Evolutionary conservation across 2,113 vertebrate species (phyloP), one percentile per base, ranked within the genome.

Genomic region (Rafetus swinhoei): DNA sequence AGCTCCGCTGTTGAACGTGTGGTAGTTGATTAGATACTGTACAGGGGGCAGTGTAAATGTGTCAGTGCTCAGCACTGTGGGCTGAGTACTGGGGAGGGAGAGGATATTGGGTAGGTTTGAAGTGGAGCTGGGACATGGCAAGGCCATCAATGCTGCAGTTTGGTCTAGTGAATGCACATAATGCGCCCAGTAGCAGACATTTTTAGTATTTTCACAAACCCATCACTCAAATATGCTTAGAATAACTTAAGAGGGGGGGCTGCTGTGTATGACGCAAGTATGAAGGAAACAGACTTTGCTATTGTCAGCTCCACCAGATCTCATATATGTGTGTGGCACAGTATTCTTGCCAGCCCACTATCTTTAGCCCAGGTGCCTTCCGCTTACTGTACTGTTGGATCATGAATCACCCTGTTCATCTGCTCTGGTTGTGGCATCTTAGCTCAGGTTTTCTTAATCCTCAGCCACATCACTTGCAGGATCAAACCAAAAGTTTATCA

Each of bases 101-200:
- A 39, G 16, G 4, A 11, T 29, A 45, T 4, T 84, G 15, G 7
- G 55, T n/a, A 32, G 16, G 3, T 27, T 0, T 0, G 2, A 0
- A 0, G 45, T 25, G 55, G 55, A 54, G 19, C 16, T 35, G 65
- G 54, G 56, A 52, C 9, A 21, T 69, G 80, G 50, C 72, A 18
- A 2, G 59, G 14, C 21, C 0, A 69, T 52, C 57, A 53, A 39
- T 18, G 8, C 35, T 90, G 32, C 19, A 89, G 52, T 80, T 72
- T 32, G 21, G 25, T 15, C 25, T 15, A n/a, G 25, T 82, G 32
- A 57, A 81, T 74, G 27, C 9, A 88, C 56, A 52, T 35, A 65
- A 3, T 57, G 24, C 59, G n/a, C 59, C 50, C 50, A 76, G 79
- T 4, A 85, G 52, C 32, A 82, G 8, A 15, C 21, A 19, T 18